Base-by-base conservation (phyloP, 2,797 vertebrate species). In the Mormyrus proboscirostris region DNA sequence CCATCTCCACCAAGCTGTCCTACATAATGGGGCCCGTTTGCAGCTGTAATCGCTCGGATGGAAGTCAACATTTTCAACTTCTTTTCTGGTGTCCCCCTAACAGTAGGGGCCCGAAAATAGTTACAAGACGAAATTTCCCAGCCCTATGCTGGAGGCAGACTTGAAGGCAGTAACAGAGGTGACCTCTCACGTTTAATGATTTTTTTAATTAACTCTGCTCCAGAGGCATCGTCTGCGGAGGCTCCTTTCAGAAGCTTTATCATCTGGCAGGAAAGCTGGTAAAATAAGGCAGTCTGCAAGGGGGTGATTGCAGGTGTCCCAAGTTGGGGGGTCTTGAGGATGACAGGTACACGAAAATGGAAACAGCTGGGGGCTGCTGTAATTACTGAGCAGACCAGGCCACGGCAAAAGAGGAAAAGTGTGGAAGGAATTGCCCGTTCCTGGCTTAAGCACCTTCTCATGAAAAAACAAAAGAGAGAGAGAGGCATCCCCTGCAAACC, bases 171-270 rank as follows among this genome's bases (percentile, higher is more conserved):
- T 79, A 47, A 79, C 33, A 44, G 85, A 59, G 25, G 51, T 41
- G 85, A 38, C 50, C 33, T 41, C 51, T 55, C 69, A 25, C 33
- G 5, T 57, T 79, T 41, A 79, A 12, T 88, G 49, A 53, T 88
- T 79, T 82, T 79, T 82, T 82, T 49, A 69, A 84, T 88, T 88
- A 44, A 59, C 57, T 14, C 38, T 22, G 14, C 76, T 59, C 82
- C 22, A 29, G 22, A 49, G 79, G 57, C 38, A 22, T 33, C 7
- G n/a, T 50, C 57, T 69, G n/a, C 16, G 19, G 79, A 89, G 82
- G 55, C 41, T 89, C 82, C 82, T 47, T 25, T 65, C 22, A 69
- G 8, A 85, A 25, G 41, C 82, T 49, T 89, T 14, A 47, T 50
- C 10, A 86, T 86, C 25, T 62, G 89, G 50, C 33, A 44, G 73